A percentile compares a stretch with the other conserved stretches of the same genome.
These are phyloP conservation scores for Diplazon laetatorius DNA, from an alignment of 2,888 invertebrate species.

Conservation along the genomic window DNA sequence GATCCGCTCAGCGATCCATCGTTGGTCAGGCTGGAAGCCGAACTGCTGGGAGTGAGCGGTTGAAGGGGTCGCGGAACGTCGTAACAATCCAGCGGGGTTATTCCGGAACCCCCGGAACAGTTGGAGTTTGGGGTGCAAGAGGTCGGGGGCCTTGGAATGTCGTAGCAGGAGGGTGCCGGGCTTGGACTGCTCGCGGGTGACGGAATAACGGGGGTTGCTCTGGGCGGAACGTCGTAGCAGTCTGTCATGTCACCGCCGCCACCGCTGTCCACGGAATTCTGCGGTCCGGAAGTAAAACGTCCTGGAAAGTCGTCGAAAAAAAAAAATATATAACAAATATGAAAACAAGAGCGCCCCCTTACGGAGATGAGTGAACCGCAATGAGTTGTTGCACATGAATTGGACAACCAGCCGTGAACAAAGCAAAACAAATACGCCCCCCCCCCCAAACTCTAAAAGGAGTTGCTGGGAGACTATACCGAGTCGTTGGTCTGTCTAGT, in stretches of 20 bases:
- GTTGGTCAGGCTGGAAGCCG: slow-evolving; percentile 86
- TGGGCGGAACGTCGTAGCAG: slow-evolving; percentile 86
- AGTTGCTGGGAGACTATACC: too few species aligned
- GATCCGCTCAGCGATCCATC: slow-evolving; percentile 85
- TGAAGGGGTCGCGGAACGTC: slow-evolving; percentile 87
- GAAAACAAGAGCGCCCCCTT: too few species aligned
- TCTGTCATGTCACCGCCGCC: slow-evolving; percentile 79
- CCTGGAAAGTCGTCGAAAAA: slow-evolving; percentile 67
- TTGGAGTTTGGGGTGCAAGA: slow-evolving; percentile 80
- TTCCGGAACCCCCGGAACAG: slow-evolving; percentile 76
- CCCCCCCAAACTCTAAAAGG: too few species aligned
- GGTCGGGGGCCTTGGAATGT: slow-evolving; percentile 78
- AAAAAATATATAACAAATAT: not conserved
- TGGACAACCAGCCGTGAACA: too few species aligned
- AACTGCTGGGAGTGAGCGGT: slow-evolving; percentile 87
- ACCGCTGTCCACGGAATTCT: slow-evolving; percentile 76
- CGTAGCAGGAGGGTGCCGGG: slow-evolving; percentile 83
- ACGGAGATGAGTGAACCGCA: too few species aligned
- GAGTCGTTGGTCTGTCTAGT: too few species aligned
- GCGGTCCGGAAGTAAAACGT: slow-evolving; percentile 74
- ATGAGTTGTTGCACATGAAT: too few species aligned
- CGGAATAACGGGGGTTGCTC: slow-evolving; percentile 85
- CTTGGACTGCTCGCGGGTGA: slow-evolving; percentile 84
- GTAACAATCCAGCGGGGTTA: slow-evolving; percentile 84
- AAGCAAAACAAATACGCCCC: too few species aligned